Conservation (phyloP, 2,113 vertebrate species). For the Rissa tridactyla region DNA sequence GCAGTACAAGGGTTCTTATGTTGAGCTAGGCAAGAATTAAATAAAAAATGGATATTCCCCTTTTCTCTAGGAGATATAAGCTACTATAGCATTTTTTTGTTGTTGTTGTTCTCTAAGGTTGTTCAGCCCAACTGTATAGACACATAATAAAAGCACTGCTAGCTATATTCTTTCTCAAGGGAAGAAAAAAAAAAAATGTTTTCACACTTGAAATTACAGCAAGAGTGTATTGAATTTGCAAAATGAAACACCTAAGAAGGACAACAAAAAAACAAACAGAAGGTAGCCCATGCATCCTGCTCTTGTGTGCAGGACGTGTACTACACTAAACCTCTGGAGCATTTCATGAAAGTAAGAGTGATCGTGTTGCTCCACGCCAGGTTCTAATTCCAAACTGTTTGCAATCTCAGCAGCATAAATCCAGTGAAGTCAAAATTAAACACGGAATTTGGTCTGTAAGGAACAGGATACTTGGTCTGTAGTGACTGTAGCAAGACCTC, state of each 20-base stretch:
- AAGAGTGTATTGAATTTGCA: neutral
- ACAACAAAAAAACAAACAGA: neutral
- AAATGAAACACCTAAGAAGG: constrained; percentile 41
- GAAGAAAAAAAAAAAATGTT: neutral
- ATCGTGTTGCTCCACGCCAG: accelerated
- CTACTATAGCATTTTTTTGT: neutral
- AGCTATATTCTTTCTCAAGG: neutral
- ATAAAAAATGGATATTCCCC: neutral
- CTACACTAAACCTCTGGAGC: neutral
- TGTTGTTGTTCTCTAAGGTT: neutral
- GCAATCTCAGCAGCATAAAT: neutral
- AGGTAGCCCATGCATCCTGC: neutral
- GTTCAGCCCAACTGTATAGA: neutral
- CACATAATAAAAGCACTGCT: neutral
- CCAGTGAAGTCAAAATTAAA: neutral
- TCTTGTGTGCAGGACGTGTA: neutral
- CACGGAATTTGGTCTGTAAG: neutral
- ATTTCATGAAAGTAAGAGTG: neutral
- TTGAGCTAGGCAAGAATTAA: neutral
- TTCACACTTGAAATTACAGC: neutral
- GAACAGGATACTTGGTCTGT: neutral
- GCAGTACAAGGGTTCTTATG: neutral
- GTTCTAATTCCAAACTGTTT: neutral
- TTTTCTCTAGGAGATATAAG: neutral
- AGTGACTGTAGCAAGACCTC: neutral